Conservation (phyloP, 2,888 invertebrate species). For the Odontocolon sp. region DNA sequence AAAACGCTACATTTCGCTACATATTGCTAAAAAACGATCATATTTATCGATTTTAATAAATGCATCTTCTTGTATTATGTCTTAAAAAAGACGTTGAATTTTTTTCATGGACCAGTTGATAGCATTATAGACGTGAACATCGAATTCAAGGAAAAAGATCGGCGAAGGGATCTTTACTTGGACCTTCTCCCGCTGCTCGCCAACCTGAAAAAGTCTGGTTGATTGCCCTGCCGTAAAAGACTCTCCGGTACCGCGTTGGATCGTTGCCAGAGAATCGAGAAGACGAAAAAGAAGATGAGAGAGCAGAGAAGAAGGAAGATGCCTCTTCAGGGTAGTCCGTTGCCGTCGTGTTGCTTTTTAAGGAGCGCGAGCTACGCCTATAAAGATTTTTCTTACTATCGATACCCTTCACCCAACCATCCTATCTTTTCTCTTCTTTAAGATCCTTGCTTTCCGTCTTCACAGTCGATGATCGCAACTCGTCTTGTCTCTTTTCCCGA, state of each 20-base stretch:
- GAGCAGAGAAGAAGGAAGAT: conserved; percentile 42
- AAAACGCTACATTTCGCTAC: too few relatives aligned
- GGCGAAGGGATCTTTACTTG: conserved; percentile 41
- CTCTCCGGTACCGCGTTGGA: conserved; percentile 5
- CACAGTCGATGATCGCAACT: neutral
- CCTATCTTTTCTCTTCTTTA: conserved; percentile 25
- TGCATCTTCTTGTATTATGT: too few relatives aligned
- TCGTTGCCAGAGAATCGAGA: conserved; percentile 42
- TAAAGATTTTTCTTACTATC: conserved; percentile 62
- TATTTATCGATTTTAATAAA: too few relatives aligned
- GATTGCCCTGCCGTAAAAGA: conserved; percentile 57
- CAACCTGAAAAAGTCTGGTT: conserved; percentile 49
- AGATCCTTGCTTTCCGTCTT: conserved; percentile 29
- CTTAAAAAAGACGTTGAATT: conserved; percentile 3
- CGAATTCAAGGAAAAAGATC: conserved; percentile 41
- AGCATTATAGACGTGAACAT: conserved; percentile 4
- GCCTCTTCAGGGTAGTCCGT: conserved; percentile 50
- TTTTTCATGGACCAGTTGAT: too few relatives aligned
- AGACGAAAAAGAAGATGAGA: conserved; percentile 17
- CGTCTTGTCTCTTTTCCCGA: conserved; percentile 8
- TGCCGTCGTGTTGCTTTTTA: conserved; percentile 51
- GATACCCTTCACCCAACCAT: conserved; percentile 50
- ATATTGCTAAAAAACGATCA: too few relatives aligned
- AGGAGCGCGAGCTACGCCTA: conserved; percentile 49
- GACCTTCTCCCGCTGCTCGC: conserved; percentile 29